Evolutionary conservation across 2,888 invertebrate species (phyloP).

Genomic region (Phyllotreta cruciferae): DNA sequence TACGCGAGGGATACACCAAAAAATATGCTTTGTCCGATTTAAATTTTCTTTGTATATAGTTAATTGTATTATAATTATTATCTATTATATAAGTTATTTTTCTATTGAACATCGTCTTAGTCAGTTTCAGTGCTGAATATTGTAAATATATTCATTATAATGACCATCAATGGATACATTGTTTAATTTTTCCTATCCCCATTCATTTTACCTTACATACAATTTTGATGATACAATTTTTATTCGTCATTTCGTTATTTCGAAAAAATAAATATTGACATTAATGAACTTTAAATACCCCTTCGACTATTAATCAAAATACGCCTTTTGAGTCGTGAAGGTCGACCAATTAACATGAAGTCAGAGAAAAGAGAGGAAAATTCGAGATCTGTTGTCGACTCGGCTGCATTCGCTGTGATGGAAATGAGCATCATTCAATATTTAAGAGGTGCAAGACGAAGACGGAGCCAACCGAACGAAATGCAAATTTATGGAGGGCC

Average conservation of each 20-base stretch:
- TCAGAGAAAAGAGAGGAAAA: too few relatives aligned
- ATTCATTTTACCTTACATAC: slow-evolving; percentile 7
- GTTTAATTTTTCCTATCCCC: slow-evolving; percentile 10
- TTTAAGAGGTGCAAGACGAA: slow-evolving; percentile 17
- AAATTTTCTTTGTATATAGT: slow-evolving; percentile 58
- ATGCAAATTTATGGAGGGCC: slow-evolving; percentile 22
- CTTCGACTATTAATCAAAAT: too few relatives aligned
- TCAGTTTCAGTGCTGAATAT: slow-evolving; percentile 58
- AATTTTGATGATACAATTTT: not conserved
- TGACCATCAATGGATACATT: slow-evolving; percentile 51
- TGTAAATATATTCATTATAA: slow-evolving; percentile 61
- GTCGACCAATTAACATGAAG: too few relatives aligned
- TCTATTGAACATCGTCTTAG: slow-evolving; percentile 61
- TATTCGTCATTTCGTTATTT: too few relatives aligned
- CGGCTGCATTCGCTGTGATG: not conserved
- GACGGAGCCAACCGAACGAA: slow-evolving; percentile 23
- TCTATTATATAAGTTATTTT: slow-evolving; percentile 61
- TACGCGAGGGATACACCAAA: slow-evolving; percentile 40
- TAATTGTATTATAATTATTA: slow-evolving; percentile 61
- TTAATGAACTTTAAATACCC: not conserved
- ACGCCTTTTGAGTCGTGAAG: too few relatives aligned
- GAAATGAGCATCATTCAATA: slow-evolving; percentile 19
- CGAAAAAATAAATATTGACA: not conserved
- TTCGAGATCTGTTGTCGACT: too few relatives aligned
- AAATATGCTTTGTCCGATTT: slow-evolving; percentile 43